phyloP scores from a whole-genome alignment of 2,888 invertebrate species.

The Ochropleura plecta region DNA sequence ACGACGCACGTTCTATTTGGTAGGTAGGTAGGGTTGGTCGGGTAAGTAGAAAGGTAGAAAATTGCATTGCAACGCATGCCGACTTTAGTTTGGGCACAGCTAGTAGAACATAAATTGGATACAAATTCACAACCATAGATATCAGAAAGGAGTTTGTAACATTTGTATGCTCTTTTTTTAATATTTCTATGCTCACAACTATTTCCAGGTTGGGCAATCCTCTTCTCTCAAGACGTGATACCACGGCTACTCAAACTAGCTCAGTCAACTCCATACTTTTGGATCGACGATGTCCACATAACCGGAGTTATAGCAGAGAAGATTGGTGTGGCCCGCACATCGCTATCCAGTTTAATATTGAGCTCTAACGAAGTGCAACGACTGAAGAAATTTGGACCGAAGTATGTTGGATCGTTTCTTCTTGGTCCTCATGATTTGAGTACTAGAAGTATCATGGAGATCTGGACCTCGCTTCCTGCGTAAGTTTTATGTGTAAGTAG shows the following conservation, averaged over 20 bases:
- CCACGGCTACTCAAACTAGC: constrained; percentile 90
- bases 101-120: no score
- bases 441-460: constrained; percentile 83
- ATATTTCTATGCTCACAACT: not conserved
- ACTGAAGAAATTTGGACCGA: constrained; percentile 71
- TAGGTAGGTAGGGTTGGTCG: no score
- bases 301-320: constrained; percentile 92
- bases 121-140: no score
- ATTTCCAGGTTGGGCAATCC: constrained; percentile 90
- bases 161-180: no score
- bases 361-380: constrained; percentile 70
- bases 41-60: no score
- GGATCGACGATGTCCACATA: constrained; percentile 96
- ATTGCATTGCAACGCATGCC: no score
- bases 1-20: no score
- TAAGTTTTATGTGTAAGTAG: constrained; percentile 33
- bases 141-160: no score
- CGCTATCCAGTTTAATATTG: constrained; percentile 84
- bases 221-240: constrained; percentile 92
- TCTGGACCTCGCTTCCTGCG: constrained; percentile 85
- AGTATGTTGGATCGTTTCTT: constrained; percentile 83
- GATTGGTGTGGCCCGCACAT: constrained; percentile 90
- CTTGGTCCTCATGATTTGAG: constrained; percentile 90
- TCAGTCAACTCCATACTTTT: constrained; percentile 92
- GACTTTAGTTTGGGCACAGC: no score